These are phyloP conservation scores for Penaeus monodon DNA, from an alignment of 2,888 invertebrate genomes.

Conservation along the genomic window DNA sequence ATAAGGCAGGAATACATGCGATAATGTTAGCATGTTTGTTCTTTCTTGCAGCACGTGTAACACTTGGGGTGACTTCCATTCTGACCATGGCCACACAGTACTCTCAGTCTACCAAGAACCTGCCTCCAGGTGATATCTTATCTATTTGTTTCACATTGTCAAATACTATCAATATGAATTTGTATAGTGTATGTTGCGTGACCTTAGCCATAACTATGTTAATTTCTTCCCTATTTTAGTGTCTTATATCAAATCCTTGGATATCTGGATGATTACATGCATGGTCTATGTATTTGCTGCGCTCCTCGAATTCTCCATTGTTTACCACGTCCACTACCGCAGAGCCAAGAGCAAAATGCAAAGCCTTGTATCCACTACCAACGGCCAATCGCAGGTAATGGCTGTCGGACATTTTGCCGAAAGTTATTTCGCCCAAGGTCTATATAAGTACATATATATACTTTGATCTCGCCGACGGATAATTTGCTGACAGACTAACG, in stretches of 20 bases:
- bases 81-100: slow-evolving; percentile 64
- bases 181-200: background rate
- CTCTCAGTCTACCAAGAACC: slow-evolving; percentile 62
- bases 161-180: background rate
- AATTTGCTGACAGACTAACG: too few relatives aligned
- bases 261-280: slow-evolving; percentile 65
- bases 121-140: slow-evolving; percentile 54
- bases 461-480: too few relatives aligned
- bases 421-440: too few relatives aligned
- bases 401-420: too few relatives aligned
- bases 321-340: slow-evolving; percentile 62
- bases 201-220: background rate
- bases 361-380: slow-evolving; percentile 2
- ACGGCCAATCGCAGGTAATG: too few relatives aligned
- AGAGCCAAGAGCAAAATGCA: slow-evolving; percentile 12
- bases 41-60: slow-evolving; percentile 51
- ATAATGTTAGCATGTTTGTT: background rate
- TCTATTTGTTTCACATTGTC: background rate
- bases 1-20: background rate
- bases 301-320: slow-evolving; percentile 62
- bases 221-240: slow-evolving; percentile 24
- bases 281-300: slow-evolving; percentile 65
- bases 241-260: slow-evolving; percentile 63
- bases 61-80: slow-evolving; percentile 62
- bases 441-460: too few relatives aligned